These are phyloP conservation scores for Andricus grossulariae DNA, from an alignment of 1,140 invertebrate genomes.

Conservation along the genomic window DNA sequence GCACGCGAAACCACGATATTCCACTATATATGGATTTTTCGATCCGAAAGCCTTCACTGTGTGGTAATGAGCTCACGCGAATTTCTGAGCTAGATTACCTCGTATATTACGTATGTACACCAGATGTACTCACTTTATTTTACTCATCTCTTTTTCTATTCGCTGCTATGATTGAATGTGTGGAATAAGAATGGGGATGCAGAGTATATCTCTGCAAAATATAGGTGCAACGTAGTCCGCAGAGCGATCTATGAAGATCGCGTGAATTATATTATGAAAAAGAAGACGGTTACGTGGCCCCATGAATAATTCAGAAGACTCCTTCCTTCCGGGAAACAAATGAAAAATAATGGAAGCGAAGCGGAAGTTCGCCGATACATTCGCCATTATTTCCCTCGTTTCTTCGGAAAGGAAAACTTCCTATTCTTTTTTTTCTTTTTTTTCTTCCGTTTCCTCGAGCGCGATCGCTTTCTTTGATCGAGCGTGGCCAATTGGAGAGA, in stretches of 20 bases:
- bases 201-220: slow-evolving; percentile 5
- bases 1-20: background rate
- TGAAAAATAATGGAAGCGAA: slow-evolving; percentile 69
- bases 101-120: background rate
- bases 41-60: background rate
- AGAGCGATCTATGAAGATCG: slow-evolving; percentile 49
- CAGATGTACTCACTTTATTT: background rate
- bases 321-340: slow-evolving; percentile 58
- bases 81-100: background rate
- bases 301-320: slow-evolving; percentile 66
- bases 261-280: slow-evolving; percentile 64
- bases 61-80: background rate
- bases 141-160: background rate
- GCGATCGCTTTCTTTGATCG: slow-evolving; percentile 20
- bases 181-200: background rate
- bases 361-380: slow-evolving; percentile 62
- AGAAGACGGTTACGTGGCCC: slow-evolving; percentile 49
- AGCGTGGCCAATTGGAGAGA: slow-evolving; percentile 19
- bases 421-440: slow-evolving; percentile 23
- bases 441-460: background rate
- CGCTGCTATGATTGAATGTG: slow-evolving; percentile 8
- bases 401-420: slow-evolving; percentile 46
- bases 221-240: slow-evolving; percentile 14
- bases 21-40: background rate
- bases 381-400: slow-evolving; percentile 58